Evolutionary conservation across 2,888 invertebrate genomes (phyloP), one percentile per base, ranked within the genome.

Genomic region (Leptinotarsa peninsularis): DNA sequence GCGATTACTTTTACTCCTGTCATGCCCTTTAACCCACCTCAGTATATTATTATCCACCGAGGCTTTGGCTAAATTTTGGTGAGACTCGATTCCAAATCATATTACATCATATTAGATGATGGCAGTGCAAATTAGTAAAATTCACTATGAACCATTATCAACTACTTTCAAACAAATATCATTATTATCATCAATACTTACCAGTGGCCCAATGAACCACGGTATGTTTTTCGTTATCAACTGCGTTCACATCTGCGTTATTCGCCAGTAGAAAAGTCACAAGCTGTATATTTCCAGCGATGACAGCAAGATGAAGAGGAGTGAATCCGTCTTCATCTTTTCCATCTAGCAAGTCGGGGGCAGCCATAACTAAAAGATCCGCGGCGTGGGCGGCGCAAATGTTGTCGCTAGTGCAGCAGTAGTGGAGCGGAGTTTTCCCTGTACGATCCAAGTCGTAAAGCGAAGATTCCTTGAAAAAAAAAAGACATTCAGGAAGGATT

Each of bases 131-230:
- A 23, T 4, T 27, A 27, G 4, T 27, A 27, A 27, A 27, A 4
- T 27, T 27, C 27, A 27, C 27, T 4, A 27, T 27, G 4, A 27
- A 27, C 5, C 27, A 27, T 5, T 27, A 1, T 27, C 27, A 27
- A 27, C 27, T 1, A 27, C 27, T 27, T 27, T 27, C 27, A 27
- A 27, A 5, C 27, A 27, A 27, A 27, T 33, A 33, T 10, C 33
- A 33, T 33, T 33, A 7, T 33, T 33, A 33, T 33, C 10, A 7
- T 33, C 33, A 13, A 10, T 33, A 54, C 89, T 89, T 87, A 98
- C 98, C 98, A 80, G 98, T 97, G 21, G 99, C 98, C 99, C 99
- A 99, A 88, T 99, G 99, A 14, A 98, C 94, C 66, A 96, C 95
- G 3, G 98, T 96, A 88, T 99, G 99, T 76, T 95, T 94, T 87